Percentiles rank a stretch among this genome's conserved stretches.
Conservation (phyloP, 2,113 vertebrate species). For the Trematocara macrostoma region DNA sequence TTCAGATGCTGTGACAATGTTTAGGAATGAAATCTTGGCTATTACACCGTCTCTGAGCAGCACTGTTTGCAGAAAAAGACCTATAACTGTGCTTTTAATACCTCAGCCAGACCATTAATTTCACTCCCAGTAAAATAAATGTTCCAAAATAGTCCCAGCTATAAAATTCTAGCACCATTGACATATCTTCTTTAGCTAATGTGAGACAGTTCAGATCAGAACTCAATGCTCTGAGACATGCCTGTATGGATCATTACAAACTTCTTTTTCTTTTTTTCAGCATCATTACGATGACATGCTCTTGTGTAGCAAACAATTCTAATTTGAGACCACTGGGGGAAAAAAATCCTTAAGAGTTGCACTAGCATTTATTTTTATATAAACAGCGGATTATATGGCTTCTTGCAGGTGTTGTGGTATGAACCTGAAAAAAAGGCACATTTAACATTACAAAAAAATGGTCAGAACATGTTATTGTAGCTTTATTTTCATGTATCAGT, state of each 20-base stretch:
- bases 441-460: background rate
- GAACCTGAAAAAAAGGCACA: background rate
- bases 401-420: background rate
- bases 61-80: background rate
- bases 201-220: background rate
- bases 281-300: background rate
- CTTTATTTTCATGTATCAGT: background rate
- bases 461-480: background rate
- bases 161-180: background rate
- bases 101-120: background rate
- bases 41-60: background rate
- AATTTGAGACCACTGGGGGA: rapidly evolving
- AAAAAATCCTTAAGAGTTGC: background rate
- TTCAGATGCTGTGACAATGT: slow-evolving; percentile 18
- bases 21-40: slow-evolving; percentile 10
- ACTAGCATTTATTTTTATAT: background rate
- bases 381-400: background rate
- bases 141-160: background rate
- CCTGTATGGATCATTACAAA: background rate
- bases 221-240: background rate
- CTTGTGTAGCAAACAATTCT: background rate
- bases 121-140: background rate
- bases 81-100: background rate
- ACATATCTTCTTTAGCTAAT: background rate
- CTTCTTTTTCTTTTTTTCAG: background rate